Evolutionary conservation across 2,797 vertebrate species (phyloP), one percentile per base, ranked within the genome.

Genomic region (Cryptoprocta ferox): DNA sequence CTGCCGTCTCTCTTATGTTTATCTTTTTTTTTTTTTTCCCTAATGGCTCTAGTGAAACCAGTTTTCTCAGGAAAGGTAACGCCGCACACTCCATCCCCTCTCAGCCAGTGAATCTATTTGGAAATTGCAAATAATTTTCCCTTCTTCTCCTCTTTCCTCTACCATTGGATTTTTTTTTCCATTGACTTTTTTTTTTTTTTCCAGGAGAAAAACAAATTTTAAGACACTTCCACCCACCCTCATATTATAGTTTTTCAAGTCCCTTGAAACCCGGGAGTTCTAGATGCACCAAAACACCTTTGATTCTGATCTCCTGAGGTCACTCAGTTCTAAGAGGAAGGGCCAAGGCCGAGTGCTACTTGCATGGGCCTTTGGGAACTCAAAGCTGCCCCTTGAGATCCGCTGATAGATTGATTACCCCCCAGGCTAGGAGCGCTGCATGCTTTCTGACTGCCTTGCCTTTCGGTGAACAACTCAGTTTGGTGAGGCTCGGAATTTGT

Each of bases 401-500:
- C 0, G 2, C 97, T 95, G 97, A 97, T 89, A 97, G 65, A 90
- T 90, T 48, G 48, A 10, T 12, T 15, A 15, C 8, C 32, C 82
- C 13, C 35, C 26, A 14, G 92, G 97, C 98, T 89, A 97, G 98
- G 98, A 98, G 96, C 98, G 97, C 96, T 98, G 98, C 97, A 98
- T 98, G 98, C 98, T 87, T 97, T 98, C 75, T 92, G 88, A 94
- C 97, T 97, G 96, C 98, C 98, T 98, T 98, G 97, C 98, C 98
- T 98, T 98, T 98, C 94, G 94, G 98, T 50, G 98, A 98, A 98
- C 97, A 96, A 78, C 98, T 98, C 98, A 98, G 96, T 98, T 98
- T 98, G 98, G 98, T 98, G 98, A 98, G 97, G 97, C 98, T 98
- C 98, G 96, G 94, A 98, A 96, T 97, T 97, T 98, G 97, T 98